Evolutionary conservation across 1,140 invertebrate genomes (phyloP), one percentile per base, ranked within the genome.

Genomic region (Pteromalus puparum): DNA sequence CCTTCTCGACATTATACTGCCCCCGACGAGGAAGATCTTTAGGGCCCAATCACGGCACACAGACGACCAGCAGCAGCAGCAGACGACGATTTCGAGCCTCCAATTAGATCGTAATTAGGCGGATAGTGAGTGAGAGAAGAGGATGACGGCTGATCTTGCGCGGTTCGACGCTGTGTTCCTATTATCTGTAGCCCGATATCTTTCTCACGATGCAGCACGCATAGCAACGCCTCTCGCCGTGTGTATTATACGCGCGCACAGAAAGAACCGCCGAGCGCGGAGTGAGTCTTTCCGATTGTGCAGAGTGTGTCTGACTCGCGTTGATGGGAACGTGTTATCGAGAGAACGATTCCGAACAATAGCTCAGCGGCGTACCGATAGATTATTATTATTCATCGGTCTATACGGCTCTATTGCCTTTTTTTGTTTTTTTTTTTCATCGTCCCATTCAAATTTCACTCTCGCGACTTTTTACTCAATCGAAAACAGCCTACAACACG

Each of bases 61-160:
- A 42, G 13, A 68, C 67, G 67, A 68, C 67, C 5, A 34, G 30
- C 30, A 34, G 30, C 30, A 34, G 30, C 30, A 34, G 30, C 30
- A 5, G 30, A 26, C 26, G 24, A 68, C 21, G 67, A 70, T 10
- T n/a, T 61, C 21, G 18, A 65, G 72, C 38, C 38, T 21, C 48
- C 76, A 84, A 84, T 84, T 84, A 81, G 53, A 67, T 75, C 24
- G 83, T 75, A 84, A 84, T 84, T 84, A 84, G 83, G 77, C 34
- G 76, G 10, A 30, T 10, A 42, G 38, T 1, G 38, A 42, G 10
- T 9, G 38, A 42, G 38, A 34, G n/a, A 34, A 24, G 4, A 6
- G n/a, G 70, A 82, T 75, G 72, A 75, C 80, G 48, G 53, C 18
- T 28, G 53, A 67, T 78, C 76, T 42, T 28, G 42, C 26, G 73